phyloP scores from a whole-genome alignment of 2,113 vertebrate genomes.

The Elephantulus edwardii region DNA sequence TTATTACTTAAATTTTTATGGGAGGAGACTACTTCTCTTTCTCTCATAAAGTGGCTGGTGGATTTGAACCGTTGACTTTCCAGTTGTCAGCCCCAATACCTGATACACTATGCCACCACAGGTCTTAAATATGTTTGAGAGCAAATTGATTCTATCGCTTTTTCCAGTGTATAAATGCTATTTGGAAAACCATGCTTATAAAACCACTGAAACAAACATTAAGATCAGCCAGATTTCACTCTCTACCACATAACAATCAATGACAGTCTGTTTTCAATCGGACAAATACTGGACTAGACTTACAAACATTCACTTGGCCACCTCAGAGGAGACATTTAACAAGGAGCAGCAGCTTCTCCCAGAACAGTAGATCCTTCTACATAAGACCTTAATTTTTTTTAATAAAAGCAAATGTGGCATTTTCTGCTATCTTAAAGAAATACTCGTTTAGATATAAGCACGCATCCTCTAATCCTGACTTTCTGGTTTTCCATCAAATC shows the following conservation, averaged over 20 bases:
- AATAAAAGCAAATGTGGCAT: background rate
- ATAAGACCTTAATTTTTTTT: too few species aligned
- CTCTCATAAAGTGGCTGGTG: too few species aligned
- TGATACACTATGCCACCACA: too few species aligned
- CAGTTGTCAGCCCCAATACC: too few species aligned
- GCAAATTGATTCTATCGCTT: background rate
- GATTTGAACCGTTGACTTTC: too few species aligned
- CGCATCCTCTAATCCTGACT: rapidly evolving
- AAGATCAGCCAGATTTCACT: conserved; percentile 46
- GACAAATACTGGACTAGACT: background rate
- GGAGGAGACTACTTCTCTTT: background rate
- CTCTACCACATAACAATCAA: conserved; percentile 32
- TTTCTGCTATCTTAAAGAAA: background rate
- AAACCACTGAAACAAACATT: conserved; percentile 58
- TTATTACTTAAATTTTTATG: background rate
- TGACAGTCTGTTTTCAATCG: background rate
- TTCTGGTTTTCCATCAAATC: background rate
- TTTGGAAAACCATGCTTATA: conserved; percentile 67
- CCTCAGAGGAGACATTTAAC: background rate
- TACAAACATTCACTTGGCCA: rapidly evolving
- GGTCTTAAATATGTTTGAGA: background rate
- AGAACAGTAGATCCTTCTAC: background rate
- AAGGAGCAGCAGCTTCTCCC: background rate
- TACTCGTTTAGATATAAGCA: background rate
- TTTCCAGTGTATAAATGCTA: background rate